Conservation (phyloP, 2,113 vertebrate genomes). For the Pterocles gutturalis region DNA sequence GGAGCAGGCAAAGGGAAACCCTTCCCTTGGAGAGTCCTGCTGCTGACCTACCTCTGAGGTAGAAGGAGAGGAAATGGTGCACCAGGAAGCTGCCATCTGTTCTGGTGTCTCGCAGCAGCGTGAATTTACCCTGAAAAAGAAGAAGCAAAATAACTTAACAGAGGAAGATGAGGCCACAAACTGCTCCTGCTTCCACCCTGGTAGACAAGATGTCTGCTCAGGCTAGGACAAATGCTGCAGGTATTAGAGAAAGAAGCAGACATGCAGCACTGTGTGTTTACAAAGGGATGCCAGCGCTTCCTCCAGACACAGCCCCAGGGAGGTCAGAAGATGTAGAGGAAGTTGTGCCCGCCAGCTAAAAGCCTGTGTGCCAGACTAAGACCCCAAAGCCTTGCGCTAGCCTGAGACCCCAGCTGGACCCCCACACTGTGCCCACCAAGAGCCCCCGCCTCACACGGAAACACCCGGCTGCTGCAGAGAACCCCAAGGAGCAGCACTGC, state of each 20-base stretch:
- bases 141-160: background rate
- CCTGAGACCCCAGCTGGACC: background rate
- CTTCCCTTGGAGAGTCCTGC: background rate
- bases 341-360: background rate
- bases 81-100: conserved; percentile 93
- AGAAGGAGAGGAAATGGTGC: conserved; percentile 94
- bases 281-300: background rate
- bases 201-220: background rate
- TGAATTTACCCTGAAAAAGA: conserved; percentile 82
- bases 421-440: accelerated
- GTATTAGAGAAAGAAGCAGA: background rate
- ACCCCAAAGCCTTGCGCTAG: too few species aligned
- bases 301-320: accelerated
- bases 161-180: background rate
- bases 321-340: background rate
- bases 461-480: background rate
- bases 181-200: background rate
- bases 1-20: background rate
- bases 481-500: accelerated
- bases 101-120: conserved; percentile 82
- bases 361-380: background rate
- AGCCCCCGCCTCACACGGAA: background rate
- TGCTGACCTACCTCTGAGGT: conserved; percentile 84
- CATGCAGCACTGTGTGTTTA: accelerated
- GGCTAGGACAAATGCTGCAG: background rate